Base-by-base conservation (phyloP, 2,113 vertebrate species). In the Cavia aperea region DNA sequence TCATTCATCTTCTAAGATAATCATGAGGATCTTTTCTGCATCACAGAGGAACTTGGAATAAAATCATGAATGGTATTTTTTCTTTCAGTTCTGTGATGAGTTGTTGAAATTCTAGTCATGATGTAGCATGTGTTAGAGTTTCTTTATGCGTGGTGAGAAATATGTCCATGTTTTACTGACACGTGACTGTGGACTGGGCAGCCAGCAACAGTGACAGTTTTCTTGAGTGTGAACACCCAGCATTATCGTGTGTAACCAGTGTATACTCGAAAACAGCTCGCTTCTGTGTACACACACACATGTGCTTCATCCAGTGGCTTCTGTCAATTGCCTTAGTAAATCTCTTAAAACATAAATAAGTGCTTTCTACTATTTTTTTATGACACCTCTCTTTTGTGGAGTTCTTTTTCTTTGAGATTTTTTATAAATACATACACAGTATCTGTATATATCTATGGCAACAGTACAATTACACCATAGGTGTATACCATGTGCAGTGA, bases 61-160 rank as follows among this genome's bases (percentile, higher is more conserved):
- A 92, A 94, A 86, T 24, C 83, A 66, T 72, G 7, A 93, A 79
- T 84, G 68, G 7, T 86, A 88, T 24, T 54, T 82, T 93, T 77
- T 60, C 72, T 68, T 88, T 94, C 49, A 90, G 66, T 26, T 81
- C 31, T 92, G 63, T 95, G 73, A 95, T 58, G n/a, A 6, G 0
- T 83, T 93, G 87, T 43, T 89, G 68, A 94, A 96, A 96, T 96
- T 92, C 78, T 92, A 91, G 81, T 87, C 86, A 78, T 73, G 88
- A 79, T 87, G 87, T 63, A 86, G 89, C 73, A 49, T 56, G 65
- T 89, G 79, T 26, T 31, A 1, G 19, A 43, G 81, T 39, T 24
- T 93, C 81, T 95, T 92, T 90, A 85, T 65, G 88, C 79, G 39
- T 72, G 86, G 86, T 65, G 73, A 95, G 87, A 95, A 89, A 94